Evolutionary conservation across 2,113 vertebrate species (phyloP).

Genomic region (Catharus minimus): DNA sequence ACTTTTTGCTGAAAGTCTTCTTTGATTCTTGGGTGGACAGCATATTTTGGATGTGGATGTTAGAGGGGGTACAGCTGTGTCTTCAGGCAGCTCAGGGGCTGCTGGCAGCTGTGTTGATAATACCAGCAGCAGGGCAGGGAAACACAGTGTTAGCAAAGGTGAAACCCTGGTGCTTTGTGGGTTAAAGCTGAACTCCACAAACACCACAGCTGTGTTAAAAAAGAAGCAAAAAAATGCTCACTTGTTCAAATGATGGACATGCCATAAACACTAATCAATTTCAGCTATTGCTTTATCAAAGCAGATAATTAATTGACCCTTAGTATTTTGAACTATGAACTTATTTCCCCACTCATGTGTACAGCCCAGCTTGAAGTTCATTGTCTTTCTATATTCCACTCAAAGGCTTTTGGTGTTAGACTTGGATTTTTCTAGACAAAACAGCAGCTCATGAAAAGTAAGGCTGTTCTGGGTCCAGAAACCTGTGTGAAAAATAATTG

Average conservation of each 20-base stretch:
- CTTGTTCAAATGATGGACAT: not conserved
- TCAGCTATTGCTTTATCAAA: not conserved
- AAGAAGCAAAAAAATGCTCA: not conserved
- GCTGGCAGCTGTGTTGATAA: not conserved
- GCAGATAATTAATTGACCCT: not conserved
- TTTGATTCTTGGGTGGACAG: not conserved
- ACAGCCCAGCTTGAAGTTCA: not conserved
- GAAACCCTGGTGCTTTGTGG: not conserved
- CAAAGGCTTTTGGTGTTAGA: not conserved
- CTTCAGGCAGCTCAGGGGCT: not conserved
- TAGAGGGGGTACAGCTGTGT: accelerated
- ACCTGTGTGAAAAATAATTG: not conserved
- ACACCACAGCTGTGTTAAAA: not conserved
- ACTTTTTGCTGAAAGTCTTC: not conserved
- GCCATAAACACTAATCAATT: not conserved
- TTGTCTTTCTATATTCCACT: not conserved
- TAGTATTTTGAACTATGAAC: not conserved
- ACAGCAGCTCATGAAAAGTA: not conserved
- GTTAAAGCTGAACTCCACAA: not conserved
- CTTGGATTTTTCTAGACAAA: not conserved
- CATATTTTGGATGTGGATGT: not conserved
- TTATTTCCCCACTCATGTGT: not conserved
- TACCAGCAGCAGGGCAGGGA: not conserved
- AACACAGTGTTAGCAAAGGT: accelerated
- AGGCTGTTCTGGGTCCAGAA: not conserved